Conservation (phyloP, 2,888 invertebrate genomes). For the Pollenia angustigena region DNA sequence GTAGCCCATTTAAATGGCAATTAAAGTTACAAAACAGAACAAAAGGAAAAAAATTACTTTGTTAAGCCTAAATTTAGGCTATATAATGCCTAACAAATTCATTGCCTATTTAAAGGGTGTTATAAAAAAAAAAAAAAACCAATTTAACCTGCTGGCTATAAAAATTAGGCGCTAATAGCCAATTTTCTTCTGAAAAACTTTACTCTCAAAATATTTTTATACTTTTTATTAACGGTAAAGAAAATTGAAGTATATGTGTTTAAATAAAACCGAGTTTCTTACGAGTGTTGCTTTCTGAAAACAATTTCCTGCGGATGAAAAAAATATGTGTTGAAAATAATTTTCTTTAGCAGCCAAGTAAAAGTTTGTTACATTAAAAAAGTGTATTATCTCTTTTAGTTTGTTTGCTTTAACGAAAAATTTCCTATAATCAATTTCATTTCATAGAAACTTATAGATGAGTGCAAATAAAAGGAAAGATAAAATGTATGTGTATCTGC, state of each 20-base stretch:
- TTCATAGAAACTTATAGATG: constrained; percentile 55
- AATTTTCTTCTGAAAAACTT: constrained; percentile 61
- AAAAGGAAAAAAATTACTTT: constrained; percentile 33
- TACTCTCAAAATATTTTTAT: not conserved
- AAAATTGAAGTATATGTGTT: constrained; percentile 8
- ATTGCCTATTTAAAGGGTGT: constrained; percentile 61
- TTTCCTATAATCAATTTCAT: constrained; percentile 61
- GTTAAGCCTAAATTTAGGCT: constrained; percentile 59
- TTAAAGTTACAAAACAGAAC: constrained; percentile 57
- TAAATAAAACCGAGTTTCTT: constrained; percentile 50
- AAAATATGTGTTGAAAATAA: not conserved
- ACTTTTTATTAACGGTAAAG: not conserved
- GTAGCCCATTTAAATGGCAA: constrained; percentile 70
- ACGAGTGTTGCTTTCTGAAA: constrained; percentile 3
- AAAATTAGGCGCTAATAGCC: constrained; percentile 71
- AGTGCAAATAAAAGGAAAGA: not conserved
- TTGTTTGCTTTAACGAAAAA: constrained; percentile 28
- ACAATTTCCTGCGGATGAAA: not conserved
- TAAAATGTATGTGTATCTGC: constrained; percentile 25
- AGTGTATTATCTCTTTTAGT: constrained; percentile 29
- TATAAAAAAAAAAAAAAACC: not conserved
- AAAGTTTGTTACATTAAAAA: constrained; percentile 31
- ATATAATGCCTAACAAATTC: constrained; percentile 53
- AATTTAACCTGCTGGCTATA: constrained; percentile 60
- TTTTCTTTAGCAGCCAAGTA: not conserved